Conservation (phyloP, 1,140 invertebrate species). For the Atta texana region DNA sequence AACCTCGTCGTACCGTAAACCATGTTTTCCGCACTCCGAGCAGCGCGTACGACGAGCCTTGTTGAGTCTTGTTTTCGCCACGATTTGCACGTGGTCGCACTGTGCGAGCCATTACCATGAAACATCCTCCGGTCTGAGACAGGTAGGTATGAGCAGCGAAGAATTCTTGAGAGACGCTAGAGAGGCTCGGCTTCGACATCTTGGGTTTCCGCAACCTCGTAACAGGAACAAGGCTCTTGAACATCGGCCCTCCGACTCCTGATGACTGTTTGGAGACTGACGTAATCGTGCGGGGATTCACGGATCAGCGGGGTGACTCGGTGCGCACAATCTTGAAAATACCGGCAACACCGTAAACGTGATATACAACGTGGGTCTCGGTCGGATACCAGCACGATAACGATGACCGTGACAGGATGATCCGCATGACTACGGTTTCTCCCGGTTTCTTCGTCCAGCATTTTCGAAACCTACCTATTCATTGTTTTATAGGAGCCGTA, state of each 20-base stretch:
- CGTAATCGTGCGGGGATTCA: slow-evolving; percentile 36
- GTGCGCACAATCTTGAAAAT: slow-evolving; percentile 36
- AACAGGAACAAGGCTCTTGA: background rate
- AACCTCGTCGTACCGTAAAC: slow-evolving; percentile 56
- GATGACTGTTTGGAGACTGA: slow-evolving; percentile 23
- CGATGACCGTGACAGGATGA: slow-evolving; percentile 11
- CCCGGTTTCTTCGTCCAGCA: background rate
- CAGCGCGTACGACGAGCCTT: slow-evolving; percentile 20
- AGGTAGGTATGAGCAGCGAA: slow-evolving; percentile 49
- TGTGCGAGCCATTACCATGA: slow-evolving; percentile 66
- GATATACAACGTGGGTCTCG: slow-evolving; percentile 71
- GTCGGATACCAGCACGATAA: slow-evolving; percentile 28
- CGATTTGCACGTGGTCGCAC: slow-evolving; percentile 66
- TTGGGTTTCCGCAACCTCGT: slow-evolving; percentile 59
- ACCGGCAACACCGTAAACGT: slow-evolving; percentile 72
- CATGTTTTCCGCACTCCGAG: slow-evolving; percentile 50
- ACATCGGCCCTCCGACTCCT: background rate
- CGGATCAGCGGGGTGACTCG: slow-evolving; percentile 59
- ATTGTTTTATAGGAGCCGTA: slow-evolving; percentile 80
- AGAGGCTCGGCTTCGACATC: slow-evolving; percentile 23
- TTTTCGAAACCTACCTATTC: slow-evolving; percentile 70
- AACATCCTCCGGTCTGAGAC: slow-evolving; percentile 62
- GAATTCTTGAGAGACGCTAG: slow-evolving; percentile 29
- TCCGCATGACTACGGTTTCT: slow-evolving; percentile 28
- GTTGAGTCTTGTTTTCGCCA: slow-evolving; percentile 64